Percentiles rank a stretch among this genome's conserved stretches.
phyloP scores from a whole-genome alignment of 2,797 vertebrate genomes.

The Lepilemur ruficaudatus region DNA sequence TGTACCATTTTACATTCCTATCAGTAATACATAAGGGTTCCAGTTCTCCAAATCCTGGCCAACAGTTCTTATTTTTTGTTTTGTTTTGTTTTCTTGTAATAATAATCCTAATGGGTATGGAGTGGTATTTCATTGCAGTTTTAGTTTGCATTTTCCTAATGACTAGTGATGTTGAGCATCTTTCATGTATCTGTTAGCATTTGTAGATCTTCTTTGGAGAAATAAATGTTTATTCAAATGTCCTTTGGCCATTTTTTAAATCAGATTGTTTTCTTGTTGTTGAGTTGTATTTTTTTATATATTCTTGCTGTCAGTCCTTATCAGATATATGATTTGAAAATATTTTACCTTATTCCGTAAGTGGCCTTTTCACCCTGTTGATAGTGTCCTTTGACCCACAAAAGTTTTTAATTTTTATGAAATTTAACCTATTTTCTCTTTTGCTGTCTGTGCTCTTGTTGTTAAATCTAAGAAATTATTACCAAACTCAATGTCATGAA shows the following conservation, averaged over 20 bases:
- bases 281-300: background rate
- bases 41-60: background rate
- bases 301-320: background rate
- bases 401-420: background rate
- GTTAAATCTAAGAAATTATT: background rate
- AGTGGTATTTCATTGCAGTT: background rate
- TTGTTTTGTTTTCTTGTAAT: background rate
- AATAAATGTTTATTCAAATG: background rate
- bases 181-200: background rate
- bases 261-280: background rate
- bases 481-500: background rate
- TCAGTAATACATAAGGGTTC: background rate
- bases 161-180: background rate
- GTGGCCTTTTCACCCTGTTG: background rate
- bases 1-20: background rate
- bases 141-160: background rate
- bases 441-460: background rate
- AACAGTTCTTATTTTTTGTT: background rate
- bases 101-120: background rate
- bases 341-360: background rate
- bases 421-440: background rate
- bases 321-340: background rate
- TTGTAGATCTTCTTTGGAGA: background rate
- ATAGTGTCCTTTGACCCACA: background rate
- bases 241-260: background rate